Base-by-base conservation (phyloP, 2,888 invertebrate species). In the Agrochola lota region DNA sequence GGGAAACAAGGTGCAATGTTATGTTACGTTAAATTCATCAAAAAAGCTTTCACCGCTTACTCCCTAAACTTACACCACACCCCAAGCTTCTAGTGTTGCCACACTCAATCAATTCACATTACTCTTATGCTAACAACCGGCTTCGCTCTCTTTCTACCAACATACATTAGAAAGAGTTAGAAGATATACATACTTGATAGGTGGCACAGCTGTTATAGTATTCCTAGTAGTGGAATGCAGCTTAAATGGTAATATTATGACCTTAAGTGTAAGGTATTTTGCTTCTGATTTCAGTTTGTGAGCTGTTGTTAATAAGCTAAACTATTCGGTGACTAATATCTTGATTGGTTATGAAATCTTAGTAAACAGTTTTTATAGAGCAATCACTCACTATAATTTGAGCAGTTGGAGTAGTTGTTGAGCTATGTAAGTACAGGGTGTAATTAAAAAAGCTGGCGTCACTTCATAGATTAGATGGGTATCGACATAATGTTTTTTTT, bases 31-130 rank as follows among this genome's bases (percentile, higher is more conserved):
- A 30, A 68, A 15, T 15, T 5, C 52, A 55, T 23, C 1, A 7
- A 11, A 57, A 69, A 20, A 12, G 7, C 52, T 69, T 74, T 64
- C 60, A 72, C 62, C 69, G 70, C 71, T 15, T 59, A 70, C 11
- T 70, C 40, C 64, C 78, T 52, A 17, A 59, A 81, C 83, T 89
- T 83, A 55, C 30, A 71, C 87, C 88, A 83, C 74, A 77, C 62
- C 23, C 57, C 67, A 76, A 70, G 60, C 84, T 82, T 70, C 81
- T 83, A 85, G 84, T 88, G 88, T 88, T 87, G 81, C 90, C 88
- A 84, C 85, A 78, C 85, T 85, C 83, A 88, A 88, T 87, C 78
- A 88, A 84, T 87, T 83, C 78, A 77, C 78, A 86, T 87, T 84
- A 88, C 82, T 87, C 83, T 83, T 74, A 71, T 78, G 74, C 74